Percentiles rank a stretch among this genome's conserved stretches.
These are phyloP conservation scores for Adelosebastes latens DNA, from an alignment of 2,797 vertebrate genomes.

Conservation along the genomic window DNA sequence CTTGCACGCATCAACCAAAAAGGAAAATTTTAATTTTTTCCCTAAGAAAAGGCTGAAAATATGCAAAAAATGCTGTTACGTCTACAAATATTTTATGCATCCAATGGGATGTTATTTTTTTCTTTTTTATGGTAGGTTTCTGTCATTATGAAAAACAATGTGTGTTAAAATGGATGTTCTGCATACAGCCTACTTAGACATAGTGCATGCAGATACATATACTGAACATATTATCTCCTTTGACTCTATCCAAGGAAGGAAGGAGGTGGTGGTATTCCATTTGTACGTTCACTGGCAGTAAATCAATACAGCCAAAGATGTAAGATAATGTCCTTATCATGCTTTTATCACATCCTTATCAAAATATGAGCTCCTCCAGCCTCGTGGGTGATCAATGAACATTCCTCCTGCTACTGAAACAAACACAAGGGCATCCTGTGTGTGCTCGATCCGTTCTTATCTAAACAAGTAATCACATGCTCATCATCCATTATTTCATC, in stretches of 20 bases:
- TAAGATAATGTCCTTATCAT: conserved; percentile 77
- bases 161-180: not conserved
- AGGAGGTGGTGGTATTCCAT: conserved; percentile 31
- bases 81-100: not conserved
- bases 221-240: not conserved
- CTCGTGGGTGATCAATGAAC: conserved; percentile 67
- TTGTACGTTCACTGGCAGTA: conserved; percentile 51
- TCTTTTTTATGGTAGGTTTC: not conserved
- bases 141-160: not conserved
- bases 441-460: conserved; percentile 48
- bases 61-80: not conserved
- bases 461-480: conserved; percentile 61
- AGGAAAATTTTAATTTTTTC: not conserved
- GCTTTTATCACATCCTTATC: conserved; percentile 76
- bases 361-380: conserved; percentile 71
- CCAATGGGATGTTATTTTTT: not conserved
- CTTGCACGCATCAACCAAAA: not conserved
- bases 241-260: conserved; percentile 24
- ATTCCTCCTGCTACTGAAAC: conserved; percentile 75
- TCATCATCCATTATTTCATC: conserved; percentile 58
- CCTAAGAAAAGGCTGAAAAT: not conserved
- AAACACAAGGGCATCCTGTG: conserved; percentile 71
- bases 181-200: not conserved
- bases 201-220: not conserved
- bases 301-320: conserved; percentile 77